phyloP scores from a whole-genome alignment of 2,888 invertebrate species.

The Protophormia terraenovae region DNA sequence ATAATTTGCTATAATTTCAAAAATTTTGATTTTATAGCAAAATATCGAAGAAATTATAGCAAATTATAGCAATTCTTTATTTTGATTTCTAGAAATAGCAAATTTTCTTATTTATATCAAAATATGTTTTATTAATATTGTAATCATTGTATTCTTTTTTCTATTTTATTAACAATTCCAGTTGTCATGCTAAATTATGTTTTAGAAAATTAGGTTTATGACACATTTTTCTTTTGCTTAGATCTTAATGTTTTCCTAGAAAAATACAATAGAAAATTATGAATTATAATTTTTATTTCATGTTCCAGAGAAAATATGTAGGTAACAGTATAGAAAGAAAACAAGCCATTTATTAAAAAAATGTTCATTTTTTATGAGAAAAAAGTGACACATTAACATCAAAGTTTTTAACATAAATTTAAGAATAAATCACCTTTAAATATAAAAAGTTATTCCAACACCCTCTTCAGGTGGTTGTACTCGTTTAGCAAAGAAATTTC shows the following conservation, averaged over 20 bases:
- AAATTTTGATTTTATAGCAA: too few species aligned
- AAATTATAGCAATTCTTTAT: too few species aligned
- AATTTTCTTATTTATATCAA: too few species aligned
- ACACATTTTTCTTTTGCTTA: too few species aligned
- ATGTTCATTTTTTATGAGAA: slow-evolving; percentile 6
- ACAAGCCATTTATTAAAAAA: background rate
- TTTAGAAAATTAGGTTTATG: background rate
- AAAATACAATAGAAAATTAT: background rate
- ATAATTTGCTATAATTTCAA: too few species aligned
- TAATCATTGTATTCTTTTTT: too few species aligned
- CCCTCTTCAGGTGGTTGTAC: background rate
- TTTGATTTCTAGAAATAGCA: too few species aligned
- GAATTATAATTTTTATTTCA: slow-evolving; percentile 14
- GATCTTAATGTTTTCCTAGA: too few species aligned
- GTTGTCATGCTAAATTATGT: background rate
- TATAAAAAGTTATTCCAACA: background rate
- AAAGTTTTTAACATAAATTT: slow-evolving; percentile 13
- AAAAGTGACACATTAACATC: slow-evolving; percentile 52
- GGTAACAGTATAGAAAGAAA: background rate
- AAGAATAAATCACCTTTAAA: slow-evolving; percentile 1
- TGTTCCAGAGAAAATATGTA: background rate
- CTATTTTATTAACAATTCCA: too few species aligned
- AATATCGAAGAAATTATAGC: too few species aligned
- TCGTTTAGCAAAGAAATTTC: too few species aligned
- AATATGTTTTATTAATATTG: too few species aligned